These are phyloP conservation scores for Dendrolimus houi DNA, from an alignment of 2,888 invertebrate species.

Conservation along the genomic window DNA sequence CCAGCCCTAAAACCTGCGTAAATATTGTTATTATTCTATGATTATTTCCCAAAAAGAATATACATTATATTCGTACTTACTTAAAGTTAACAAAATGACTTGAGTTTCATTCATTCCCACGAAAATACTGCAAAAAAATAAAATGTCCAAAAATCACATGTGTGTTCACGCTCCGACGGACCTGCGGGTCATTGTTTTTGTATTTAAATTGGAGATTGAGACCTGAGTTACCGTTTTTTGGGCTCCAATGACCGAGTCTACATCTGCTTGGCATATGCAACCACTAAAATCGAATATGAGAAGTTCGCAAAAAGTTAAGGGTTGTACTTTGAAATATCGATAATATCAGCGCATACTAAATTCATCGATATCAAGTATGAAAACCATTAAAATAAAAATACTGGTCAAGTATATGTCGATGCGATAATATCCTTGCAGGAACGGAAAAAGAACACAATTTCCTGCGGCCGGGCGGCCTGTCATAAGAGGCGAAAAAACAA, in stretches of 20 bases:
- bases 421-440: too few species aligned
- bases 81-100: background rate
- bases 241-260: slow-evolving; percentile 31
- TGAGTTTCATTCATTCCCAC: background rate
- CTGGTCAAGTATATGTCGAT: too few species aligned
- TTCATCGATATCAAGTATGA: too few species aligned
- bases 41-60: background rate
- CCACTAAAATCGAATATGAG: slow-evolving; percentile 50
- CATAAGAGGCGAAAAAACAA: too few species aligned
- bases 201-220: slow-evolving; percentile 35
- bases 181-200: slow-evolving; percentile 40
- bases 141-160: background rate
- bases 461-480: too few species aligned
- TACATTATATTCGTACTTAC: background rate
- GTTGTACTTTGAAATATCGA: too few species aligned
- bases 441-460: too few species aligned
- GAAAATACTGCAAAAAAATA: background rate
- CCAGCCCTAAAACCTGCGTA: background rate
- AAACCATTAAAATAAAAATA: too few species aligned
- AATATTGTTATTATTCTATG: background rate
- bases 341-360: too few species aligned
- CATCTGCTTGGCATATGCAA: slow-evolving; percentile 65
- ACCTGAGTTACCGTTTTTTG: slow-evolving; percentile 36
- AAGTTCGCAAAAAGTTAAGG: slow-evolving; percentile 49
- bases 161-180: slow-evolving; percentile 1